A percentile compares a stretch with the other conserved stretches of the same genome.
phyloP scores from a whole-genome alignment of 2,113 vertebrate genomes.

The Pangasianodon hypophthalmus region DNA sequence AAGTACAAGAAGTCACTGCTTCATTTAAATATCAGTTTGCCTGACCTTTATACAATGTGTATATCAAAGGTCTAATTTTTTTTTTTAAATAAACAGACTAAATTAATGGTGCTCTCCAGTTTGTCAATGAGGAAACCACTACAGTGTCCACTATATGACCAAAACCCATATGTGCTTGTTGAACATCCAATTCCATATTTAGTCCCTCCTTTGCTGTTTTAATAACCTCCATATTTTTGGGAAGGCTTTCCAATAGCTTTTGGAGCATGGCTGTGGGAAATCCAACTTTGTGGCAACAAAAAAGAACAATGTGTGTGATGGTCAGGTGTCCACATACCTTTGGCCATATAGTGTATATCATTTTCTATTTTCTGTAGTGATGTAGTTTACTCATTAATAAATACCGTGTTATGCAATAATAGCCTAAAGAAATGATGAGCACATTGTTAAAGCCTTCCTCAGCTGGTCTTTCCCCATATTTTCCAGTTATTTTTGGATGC shows the following conservation, averaged over 20 bases:
- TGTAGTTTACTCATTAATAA: not conserved
- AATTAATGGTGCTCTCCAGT: not conserved
- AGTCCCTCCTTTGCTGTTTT: not conserved
- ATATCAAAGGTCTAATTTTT: not conserved
- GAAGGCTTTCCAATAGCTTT: not conserved
- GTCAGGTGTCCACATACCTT: not conserved
- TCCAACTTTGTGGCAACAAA: not conserved
- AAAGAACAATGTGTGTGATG: not conserved
- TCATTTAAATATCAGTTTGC: not conserved
- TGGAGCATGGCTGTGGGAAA: too few species aligned
- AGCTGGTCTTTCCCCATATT: not conserved
- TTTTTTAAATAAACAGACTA: not conserved
- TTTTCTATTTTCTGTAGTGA: not conserved
- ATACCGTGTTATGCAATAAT: not conserved
- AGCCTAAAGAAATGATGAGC: not conserved
- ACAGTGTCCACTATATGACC: not conserved
- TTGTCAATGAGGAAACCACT: not conserved
- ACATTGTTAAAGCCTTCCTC: not conserved
- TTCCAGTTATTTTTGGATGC: constrained; percentile 4
- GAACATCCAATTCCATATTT: not conserved
- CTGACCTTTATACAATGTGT: not conserved
- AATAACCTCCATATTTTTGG: not conserved
- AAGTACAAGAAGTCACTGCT: not conserved
- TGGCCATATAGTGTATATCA: not conserved
- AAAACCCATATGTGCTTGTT: not conserved